Evolutionary conservation across 2,888 invertebrate genomes (phyloP).

Genomic region (Phaonia tiefii): DNA sequence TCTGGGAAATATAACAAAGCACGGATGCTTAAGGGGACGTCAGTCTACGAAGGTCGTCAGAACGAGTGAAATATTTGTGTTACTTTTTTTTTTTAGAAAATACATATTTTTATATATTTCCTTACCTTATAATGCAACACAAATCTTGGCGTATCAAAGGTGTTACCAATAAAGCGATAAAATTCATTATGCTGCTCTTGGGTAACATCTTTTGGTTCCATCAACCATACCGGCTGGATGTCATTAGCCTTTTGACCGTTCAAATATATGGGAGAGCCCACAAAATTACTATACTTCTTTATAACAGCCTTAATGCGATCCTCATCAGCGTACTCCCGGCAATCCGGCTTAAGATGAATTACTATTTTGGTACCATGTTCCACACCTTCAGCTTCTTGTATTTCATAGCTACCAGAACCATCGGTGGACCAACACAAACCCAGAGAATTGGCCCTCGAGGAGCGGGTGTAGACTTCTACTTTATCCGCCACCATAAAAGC

Average conservation of each 20-base stretch:
- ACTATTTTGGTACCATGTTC: slow-evolving; percentile 96
- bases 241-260: slow-evolving; percentile 95
- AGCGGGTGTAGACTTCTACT: slow-evolving; percentile 94
- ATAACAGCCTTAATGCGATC: slow-evolving; percentile 91
- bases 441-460: slow-evolving; percentile 84
- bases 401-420: slow-evolving; percentile 94
- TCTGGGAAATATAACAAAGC: slow-evolving; percentile 96
- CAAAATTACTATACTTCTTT: slow-evolving; percentile 98
- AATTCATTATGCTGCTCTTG: slow-evolving; percentile 94
- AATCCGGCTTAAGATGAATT: slow-evolving; percentile 92
- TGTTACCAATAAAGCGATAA: slow-evolving; percentile 92
- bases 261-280: slow-evolving; percentile 94
- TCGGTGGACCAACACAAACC: slow-evolving; percentile 95
- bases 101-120: not conserved
- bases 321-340: slow-evolving; percentile 94
- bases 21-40: slow-evolving; percentile 93
- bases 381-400: slow-evolving; percentile 91
- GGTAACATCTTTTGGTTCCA: slow-evolving; percentile 93
- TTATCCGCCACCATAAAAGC: slow-evolving; percentile 98
- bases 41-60: slow-evolving; percentile 70
- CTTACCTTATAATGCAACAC: slow-evolving; percentile 90
- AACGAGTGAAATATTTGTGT: not conserved
- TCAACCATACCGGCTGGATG: slow-evolving; percentile 95
- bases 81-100: not conserved
- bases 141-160: slow-evolving; percentile 93